Base-by-base conservation (phyloP, 1,140 invertebrate genomes). In the Drosophila lacteicornis region DNA sequence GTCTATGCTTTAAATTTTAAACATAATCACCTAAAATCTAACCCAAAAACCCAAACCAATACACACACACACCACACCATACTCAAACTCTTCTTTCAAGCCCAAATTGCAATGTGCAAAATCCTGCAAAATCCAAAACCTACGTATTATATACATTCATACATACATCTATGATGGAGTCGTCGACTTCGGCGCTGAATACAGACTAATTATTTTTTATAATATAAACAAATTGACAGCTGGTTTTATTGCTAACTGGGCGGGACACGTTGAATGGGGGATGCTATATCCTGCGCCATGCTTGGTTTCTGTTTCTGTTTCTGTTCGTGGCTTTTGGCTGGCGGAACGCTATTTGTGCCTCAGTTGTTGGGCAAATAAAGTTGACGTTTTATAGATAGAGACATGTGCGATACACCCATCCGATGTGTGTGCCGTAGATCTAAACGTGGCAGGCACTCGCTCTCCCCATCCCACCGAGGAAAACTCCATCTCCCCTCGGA, bases 131-230 rank as follows among this genome's bases (percentile, higher is more conserved):
- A 68, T 66, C 58, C 62, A 75, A 40, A 56, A 66, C 36, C 66
- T 50, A 66, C 59, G 25, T 58, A 50, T 57, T 42, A 42, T 43
- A 82, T 67, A 75, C 59, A 75, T 50, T 67, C 49, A 66, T 76
- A 75, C 61, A 81, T 78, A 85, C 67, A 85, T 63, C 75, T 85
- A 83, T 85, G 62, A 85, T 87, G 82, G 83, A 86, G 82, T 83
- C 83, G 83, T 87, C 83, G 77, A 87, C 83, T 88, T 88, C 76
- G 84, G 70, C 83, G 84, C 84, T 78, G 84, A 85, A 87, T 87
- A 87, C 84, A 87, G 84, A 87, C 84, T 87, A 87, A 87, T 87
- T 87, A 87, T 87, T 87, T 87, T 87, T 87, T 87, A 87, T 87
- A 87, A 87, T 87, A 87, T 87, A 87, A 87, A 88, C 84, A 87